Evolutionary conservation across 64 coral and sea anemone species (phyloP).

Genomic region (Stichodactyla helianthus): DNA sequence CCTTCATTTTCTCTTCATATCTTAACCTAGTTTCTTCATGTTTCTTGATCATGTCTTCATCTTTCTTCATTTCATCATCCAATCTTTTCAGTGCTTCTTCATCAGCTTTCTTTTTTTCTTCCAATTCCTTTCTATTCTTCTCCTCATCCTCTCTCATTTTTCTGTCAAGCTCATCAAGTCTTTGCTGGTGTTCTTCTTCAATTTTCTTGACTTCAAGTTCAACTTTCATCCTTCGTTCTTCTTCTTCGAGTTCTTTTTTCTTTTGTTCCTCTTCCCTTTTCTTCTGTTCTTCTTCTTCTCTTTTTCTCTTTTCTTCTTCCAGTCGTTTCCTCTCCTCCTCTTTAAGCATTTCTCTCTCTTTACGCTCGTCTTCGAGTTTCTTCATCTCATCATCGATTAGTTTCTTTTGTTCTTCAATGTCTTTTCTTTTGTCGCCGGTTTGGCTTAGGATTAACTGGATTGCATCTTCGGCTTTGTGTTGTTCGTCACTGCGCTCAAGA

Average conservation of each 20-base stretch:
- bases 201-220: conserved; percentile 46
- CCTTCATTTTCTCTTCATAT: conserved; percentile 29
- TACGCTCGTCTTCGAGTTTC: conserved; percentile 19
- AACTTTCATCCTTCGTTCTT: conserved; percentile 12
- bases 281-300: conserved; percentile 19
- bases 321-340: conserved; percentile 19
- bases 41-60: conserved; percentile 27
- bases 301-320: conserved; percentile 25
- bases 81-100: conserved; percentile 35
- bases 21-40: conserved; percentile 23
- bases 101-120: conserved; percentile 16
- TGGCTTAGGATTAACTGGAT: conserved; percentile 28
- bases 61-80: conserved; percentile 29
- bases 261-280: conserved; percentile 29
- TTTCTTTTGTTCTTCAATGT: conserved; percentile 40
- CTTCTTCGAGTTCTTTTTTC: conserved; percentile 35
- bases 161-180: conserved; percentile 38
- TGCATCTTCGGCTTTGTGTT: conserved; percentile 30
- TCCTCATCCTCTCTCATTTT: conserved; percentile 45
- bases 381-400: conserved; percentile 19
- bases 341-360: conserved; percentile 1
- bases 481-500: conserved; percentile 15
- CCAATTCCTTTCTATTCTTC: conserved; percentile 10
- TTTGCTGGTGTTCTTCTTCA: conserved; percentile 47
- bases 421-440: conserved; percentile 13